phyloP scores from a whole-genome alignment of 2,888 invertebrate species.

The Heliconius ethilla region DNA sequence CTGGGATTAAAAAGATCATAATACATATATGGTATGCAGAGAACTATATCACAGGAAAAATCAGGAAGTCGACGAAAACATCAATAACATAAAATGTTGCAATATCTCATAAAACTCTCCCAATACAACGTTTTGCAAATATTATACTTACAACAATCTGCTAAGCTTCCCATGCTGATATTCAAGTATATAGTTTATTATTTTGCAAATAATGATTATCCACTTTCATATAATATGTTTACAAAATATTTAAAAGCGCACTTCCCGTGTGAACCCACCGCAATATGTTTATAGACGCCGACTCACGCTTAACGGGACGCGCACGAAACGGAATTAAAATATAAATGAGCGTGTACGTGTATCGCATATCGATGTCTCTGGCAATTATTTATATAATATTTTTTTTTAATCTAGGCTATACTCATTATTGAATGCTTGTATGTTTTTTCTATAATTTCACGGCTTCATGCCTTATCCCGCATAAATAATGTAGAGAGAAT shows the following conservation, averaged over 20 bases:
- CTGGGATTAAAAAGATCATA: too few species aligned
- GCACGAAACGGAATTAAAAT: constrained; percentile 28
- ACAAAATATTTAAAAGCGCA: background rate
- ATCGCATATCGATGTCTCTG: constrained; percentile 22
- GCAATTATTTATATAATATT: constrained; percentile 20
- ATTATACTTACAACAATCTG: background rate
- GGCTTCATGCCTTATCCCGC: too few species aligned
- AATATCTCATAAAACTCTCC: too few species aligned
- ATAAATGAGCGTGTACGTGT: constrained; percentile 19
- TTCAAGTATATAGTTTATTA: background rate
- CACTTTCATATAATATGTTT: background rate
- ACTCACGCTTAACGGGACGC: constrained; percentile 37
- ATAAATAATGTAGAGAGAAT: too few species aligned
- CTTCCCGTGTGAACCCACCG: constrained; percentile 13
- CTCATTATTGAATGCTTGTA: too few species aligned
- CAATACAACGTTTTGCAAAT: background rate
- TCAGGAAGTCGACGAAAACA: too few species aligned
- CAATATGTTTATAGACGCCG: constrained; percentile 3
- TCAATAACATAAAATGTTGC: too few species aligned
- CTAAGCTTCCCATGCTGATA: background rate
- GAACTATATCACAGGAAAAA: too few species aligned
- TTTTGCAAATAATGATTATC: background rate
- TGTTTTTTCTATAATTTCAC: too few species aligned
- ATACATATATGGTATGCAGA: too few species aligned
- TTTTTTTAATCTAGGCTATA: background rate